phyloP scores from a whole-genome alignment of 2,113 vertebrate species.

The Brienomyrus brachyistius region DNA sequence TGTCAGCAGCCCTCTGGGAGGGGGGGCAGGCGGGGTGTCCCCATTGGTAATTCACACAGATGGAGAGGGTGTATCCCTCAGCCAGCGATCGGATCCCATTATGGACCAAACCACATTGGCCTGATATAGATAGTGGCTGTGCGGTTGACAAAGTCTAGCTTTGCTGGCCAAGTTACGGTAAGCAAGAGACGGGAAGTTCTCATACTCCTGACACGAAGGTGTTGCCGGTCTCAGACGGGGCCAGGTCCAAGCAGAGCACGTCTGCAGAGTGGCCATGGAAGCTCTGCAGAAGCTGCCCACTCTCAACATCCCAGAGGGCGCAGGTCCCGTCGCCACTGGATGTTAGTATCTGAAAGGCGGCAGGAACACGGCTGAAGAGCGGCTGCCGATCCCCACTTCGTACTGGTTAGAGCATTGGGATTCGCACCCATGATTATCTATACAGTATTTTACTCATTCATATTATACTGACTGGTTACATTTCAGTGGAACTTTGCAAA shows the following conservation, averaged over 20 bases:
- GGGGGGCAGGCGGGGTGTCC: no score
- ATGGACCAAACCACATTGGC: background rate
- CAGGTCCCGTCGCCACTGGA: constrained; percentile 94
- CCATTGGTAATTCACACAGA: no score
- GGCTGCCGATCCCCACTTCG: background rate
- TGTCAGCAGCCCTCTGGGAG: background rate
- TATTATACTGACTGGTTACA: background rate
- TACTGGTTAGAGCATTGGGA: background rate
- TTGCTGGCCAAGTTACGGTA: no score
- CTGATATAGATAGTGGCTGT: background rate
- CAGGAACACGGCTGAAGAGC: background rate
- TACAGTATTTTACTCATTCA: background rate
- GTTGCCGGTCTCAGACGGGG: constrained; percentile 94
- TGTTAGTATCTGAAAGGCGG: constrained; percentile 76
- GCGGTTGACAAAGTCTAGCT: background rate
- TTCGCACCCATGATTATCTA: background rate
- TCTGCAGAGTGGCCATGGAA: constrained; percentile 97
- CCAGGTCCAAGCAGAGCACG: constrained; percentile 88
- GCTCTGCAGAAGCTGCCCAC: constrained; percentile 93
- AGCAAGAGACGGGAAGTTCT: background rate
- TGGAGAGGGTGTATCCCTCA: no score
- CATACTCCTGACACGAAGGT: constrained; percentile 97
- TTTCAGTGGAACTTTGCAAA: background rate
- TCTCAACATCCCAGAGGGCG: constrained; percentile 99
- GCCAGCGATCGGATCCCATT: background rate